Evolutionary conservation across 2,888 invertebrate genomes (phyloP).

Genomic region (Cistogaster globosa): DNA sequence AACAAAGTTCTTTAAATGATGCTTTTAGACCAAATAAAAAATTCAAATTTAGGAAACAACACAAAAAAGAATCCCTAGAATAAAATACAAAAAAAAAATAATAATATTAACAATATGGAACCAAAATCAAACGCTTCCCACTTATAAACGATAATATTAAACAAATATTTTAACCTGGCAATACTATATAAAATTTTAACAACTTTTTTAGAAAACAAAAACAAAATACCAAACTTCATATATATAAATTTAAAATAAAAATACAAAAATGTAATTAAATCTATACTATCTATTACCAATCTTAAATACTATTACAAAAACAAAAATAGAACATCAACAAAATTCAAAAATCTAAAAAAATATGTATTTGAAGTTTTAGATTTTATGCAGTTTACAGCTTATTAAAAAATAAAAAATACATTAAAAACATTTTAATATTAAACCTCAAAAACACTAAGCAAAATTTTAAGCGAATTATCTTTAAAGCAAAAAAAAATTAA

Average conservation of each 20-base stretch:
- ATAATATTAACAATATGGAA: constrained; percentile 79
- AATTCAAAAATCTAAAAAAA: constrained; percentile 28
- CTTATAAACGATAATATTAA: constrained; percentile 79
- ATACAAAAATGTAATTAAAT: constrained; percentile 47
- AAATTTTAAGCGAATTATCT: not conserved
- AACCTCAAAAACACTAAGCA: constrained; percentile 36
- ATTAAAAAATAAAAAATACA: not conserved
- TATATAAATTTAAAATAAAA: constrained; percentile 16
- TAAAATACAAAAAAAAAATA: constrained; percentile 64
- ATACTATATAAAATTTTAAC: constrained; percentile 72
- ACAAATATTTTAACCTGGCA: constrained; percentile 67
- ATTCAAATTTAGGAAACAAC: constrained; percentile 37
- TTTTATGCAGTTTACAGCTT: constrained; percentile 61
- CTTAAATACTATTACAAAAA: constrained; percentile 37
- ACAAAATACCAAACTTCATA: constrained; percentile 56
- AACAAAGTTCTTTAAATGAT: constrained; percentile 53
- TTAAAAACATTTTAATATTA: constrained; percentile 53
- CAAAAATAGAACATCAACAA: not conserved
- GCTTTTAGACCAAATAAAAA: constrained; percentile 67
- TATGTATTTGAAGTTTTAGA: constrained; percentile 64
- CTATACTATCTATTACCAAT: constrained; percentile 62
- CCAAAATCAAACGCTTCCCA: constrained; percentile 82
- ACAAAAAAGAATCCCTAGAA: constrained; percentile 27
- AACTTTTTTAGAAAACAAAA: constrained; percentile 66
- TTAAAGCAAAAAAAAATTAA: too few relatives aligned